Evolutionary conservation across 2,113 vertebrate genomes (phyloP), one percentile per base, ranked within the genome.

Genomic region (Heptranchias perlo): DNA sequence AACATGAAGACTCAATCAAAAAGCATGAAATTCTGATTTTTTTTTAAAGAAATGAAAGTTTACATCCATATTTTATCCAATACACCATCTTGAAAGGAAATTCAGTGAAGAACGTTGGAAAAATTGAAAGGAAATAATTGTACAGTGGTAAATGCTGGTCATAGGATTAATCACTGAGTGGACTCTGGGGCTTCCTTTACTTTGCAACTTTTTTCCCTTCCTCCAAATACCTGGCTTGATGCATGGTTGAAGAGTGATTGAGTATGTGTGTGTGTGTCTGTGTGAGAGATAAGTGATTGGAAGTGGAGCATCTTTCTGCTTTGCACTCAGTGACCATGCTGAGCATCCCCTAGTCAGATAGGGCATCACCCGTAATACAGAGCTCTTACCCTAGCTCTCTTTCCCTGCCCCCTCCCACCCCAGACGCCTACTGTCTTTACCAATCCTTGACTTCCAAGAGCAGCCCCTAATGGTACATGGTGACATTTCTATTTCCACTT

Each of bases 141-240:
- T 93, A n/a, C 35, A 62, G 35, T 93, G 61, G 58, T 62, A 25
- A 93, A 62, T 39, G 58, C 58, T 64, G 35, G 61, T 93, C n/a
- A 5, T 91, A 4, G 87, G 52, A 52, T 89, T 25, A 25, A 28
- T 87, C 49, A 52, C 6, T n/a, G 35, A 92, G n/a, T 64, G 89
- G 89, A 61, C n/a, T 93, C 89, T 39, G 58, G 89, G 89, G 89
- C 89, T 93, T 93, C 89, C 58, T 93, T 93, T 93, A 93, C 89
- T 93, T 93, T 93, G 89, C 89, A 93, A 39, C 89, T 64, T n/a
- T 39, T 64, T 93, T n/a, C 58, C 89, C n/a, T 64, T n/a, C 78
- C 78, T 82, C 58, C 89, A 58, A 93, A 62, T 93, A 93, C 58
- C 89, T 93, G 89, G 89, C 89, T 62, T 93, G 89, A 64, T n/a